Percentiles rank a stretch among this genome's conserved stretches.
phyloP scores from a whole-genome alignment of 1,140 invertebrate genomes.

The Conopomorpha cramerella region DNA sequence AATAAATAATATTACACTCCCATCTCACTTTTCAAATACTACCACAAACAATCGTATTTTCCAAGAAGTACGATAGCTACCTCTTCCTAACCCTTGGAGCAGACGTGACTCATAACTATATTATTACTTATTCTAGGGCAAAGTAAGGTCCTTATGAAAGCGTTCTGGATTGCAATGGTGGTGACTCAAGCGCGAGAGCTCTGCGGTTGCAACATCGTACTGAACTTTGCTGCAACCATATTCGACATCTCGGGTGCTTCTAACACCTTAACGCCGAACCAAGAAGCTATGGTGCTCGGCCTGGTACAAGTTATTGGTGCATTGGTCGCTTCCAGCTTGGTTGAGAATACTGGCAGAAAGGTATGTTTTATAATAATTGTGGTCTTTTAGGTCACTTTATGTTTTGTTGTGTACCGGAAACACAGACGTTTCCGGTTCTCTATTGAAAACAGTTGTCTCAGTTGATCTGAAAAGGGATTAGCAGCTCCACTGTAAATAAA shows the following conservation, averaged over 20 bases:
- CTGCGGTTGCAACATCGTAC: slow-evolving; percentile 32
- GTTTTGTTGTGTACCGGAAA: no score
- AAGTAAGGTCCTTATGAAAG: slow-evolving; percentile 23
- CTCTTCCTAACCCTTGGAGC: no score
- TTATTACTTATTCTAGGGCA: no score
- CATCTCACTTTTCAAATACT: background rate
- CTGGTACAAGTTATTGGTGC: slow-evolving; percentile 30
- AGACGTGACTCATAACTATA: no score
- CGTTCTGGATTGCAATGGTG: slow-evolving; percentile 27
- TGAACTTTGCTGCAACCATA: slow-evolving; percentile 37
- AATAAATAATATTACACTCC: background rate
- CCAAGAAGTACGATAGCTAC: no score
- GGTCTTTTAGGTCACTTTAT: no score
- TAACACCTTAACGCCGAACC: slow-evolving; percentile 23
- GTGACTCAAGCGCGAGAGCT: slow-evolving; percentile 24
- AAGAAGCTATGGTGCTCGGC: slow-evolving; percentile 40
- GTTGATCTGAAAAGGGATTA: no score
- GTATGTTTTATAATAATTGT: slow-evolving; percentile 15
- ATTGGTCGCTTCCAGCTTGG: slow-evolving; percentile 20
- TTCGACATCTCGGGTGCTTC: slow-evolving; percentile 17
- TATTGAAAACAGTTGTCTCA: no score
- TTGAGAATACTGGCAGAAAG: slow-evolving; percentile 35
- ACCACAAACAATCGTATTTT: background rate
- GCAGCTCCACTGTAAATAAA: no score
- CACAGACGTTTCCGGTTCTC: no score